These are phyloP conservation scores for Andrena camellia DNA, from an alignment of 2,888 invertebrate genomes.

Conservation along the genomic window DNA sequence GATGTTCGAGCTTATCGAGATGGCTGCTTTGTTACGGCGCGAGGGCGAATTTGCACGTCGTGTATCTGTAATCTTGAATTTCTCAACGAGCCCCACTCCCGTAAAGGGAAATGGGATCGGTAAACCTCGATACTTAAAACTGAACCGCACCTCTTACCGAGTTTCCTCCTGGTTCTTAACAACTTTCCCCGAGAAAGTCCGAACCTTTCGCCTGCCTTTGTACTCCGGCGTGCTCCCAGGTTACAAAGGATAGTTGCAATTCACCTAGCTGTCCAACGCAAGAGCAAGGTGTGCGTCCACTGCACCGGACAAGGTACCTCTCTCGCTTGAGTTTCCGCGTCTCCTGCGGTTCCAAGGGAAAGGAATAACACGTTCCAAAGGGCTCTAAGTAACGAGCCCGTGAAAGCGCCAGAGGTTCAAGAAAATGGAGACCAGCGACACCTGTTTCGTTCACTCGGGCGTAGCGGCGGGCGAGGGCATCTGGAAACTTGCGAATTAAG, in stretches of 20 bases:
- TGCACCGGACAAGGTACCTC: too few species aligned
- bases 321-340: background rate
- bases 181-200: too few species aligned
- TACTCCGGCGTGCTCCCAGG: too few species aligned
- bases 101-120: background rate
- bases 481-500: conserved; percentile 80
- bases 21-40: background rate
- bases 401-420: conserved; percentile 18
- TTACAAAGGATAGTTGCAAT: too few species aligned
- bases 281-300: too few species aligned
- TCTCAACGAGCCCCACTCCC: background rate
- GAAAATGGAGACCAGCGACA: conserved; percentile 47
- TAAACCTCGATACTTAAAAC: too few species aligned
- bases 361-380: background rate
- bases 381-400: conserved; percentile 24
- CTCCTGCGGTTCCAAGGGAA: background rate
- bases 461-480: conserved; percentile 50
- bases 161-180: too few species aligned
- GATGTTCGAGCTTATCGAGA: background rate
- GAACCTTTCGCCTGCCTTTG: too few species aligned
- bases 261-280: too few species aligned
- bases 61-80: background rate
- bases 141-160: too few species aligned
- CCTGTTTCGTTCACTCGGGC: conserved; percentile 48
- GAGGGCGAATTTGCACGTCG: background rate